Conservation (phyloP, 2,113 vertebrate species). For the Nyctibius bracteatus region DNA sequence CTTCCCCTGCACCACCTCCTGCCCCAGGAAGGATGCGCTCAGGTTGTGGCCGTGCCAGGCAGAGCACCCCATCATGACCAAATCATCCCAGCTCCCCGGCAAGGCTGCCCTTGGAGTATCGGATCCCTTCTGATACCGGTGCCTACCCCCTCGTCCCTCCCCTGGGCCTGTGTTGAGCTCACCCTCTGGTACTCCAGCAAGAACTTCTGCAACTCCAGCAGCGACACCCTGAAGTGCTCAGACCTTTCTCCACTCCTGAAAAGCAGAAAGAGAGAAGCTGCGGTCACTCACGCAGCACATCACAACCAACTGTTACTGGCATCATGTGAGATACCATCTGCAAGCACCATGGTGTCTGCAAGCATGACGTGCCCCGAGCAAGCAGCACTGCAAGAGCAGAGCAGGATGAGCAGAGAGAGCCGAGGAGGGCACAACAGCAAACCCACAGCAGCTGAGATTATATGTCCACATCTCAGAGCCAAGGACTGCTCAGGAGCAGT, state of each 20-base stretch:
- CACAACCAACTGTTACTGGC: background rate
- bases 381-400: background rate
- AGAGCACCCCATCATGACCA: background rate
- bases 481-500: background rate
- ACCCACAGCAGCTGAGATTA: background rate
- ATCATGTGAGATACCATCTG: background rate
- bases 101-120: background rate
- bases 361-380: background rate
- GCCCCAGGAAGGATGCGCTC: background rate
- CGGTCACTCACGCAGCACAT: background rate
- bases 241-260: slow-evolving; percentile 83
- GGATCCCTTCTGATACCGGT: fast-evolving
- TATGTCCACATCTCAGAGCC: background rate
- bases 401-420: background rate
- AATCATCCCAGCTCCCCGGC: background rate
- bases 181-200: slow-evolving; percentile 91
- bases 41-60: background rate
- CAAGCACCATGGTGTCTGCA: fast-evolving
- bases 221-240: slow-evolving; percentile 81
- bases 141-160: background rate
- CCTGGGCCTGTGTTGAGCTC: background rate
- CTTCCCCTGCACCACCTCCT: background rate
- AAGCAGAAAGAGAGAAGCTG: background rate
- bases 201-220: slow-evolving; percentile 89
- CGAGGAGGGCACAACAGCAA: background rate